Base-by-base conservation (phyloP, 2,797 vertebrate genomes). In the Pangasius larnaudii region DNA sequence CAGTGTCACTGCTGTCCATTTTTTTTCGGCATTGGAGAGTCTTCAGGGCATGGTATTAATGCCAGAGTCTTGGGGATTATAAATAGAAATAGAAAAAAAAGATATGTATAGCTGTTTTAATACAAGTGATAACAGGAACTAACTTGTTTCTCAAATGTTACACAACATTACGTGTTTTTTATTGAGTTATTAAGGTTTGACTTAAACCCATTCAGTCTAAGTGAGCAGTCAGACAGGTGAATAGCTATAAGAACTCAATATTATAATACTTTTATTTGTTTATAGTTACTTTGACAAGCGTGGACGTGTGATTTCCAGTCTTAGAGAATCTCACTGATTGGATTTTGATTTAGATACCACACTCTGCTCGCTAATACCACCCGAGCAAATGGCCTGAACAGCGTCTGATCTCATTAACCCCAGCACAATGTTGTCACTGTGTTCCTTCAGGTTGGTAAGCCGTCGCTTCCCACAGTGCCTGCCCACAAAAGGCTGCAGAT, bases 371-470 rank as follows among this genome's bases (percentile, higher is more conserved):
- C 36, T 61, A 46, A 42, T n/a, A 16, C 58, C 24, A 46, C 36
- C 56, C 42, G 13, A 82, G 24, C 79, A 82, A 82, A 42, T 63
- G 79, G 5, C 16, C 33, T 16, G 22, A 81, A 39, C 36, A 39
- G 1, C 36, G n/a, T 46, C 59, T 82, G 36, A n/a, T 82, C 80
- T 63, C 58, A 63, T 58, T 72, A 82, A 83, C 49, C 3, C 79
- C 78, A 61, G 53, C 22, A 46, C 18, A 74, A 1, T 65, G 19
- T 22, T 67, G 33, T 71, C 51, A 49, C 59, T 69, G 39, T 78
- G 27, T 87, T 65, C 27, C 93, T 93, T 80, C 95, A 99, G 98
- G 98, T 99, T 92, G 96, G 96, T 91, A 98, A 96, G 94, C 93
- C 95, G 18, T 93, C 94, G 67, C 92, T 94, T 65, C 93, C 94